Base-by-base conservation (phyloP, 2,797 vertebrate species). In the Smutsia temminckii region DNA sequence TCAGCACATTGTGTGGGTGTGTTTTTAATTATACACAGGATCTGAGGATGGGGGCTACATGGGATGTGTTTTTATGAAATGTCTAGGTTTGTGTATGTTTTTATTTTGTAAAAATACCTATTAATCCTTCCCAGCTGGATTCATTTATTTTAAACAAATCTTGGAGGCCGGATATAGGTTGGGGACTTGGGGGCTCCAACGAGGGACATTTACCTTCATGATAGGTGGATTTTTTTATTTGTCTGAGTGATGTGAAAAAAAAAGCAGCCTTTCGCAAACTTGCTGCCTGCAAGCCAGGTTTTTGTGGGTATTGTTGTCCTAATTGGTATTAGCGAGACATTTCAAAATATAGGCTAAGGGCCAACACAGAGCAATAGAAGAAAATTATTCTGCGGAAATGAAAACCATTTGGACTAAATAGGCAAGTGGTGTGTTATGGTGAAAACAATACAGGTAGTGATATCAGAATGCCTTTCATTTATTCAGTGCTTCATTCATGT, bases 21-120 rank as follows among this genome's bases (percentile, higher is more conserved):
- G 89, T 95, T 97, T 98, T 98, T 98, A 98, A 98, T 98, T 98
- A 98, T 97, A 97, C 89, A 71, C 74, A 86, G 86, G 94, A 94
- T 42, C 93, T 92, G 92, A 94, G 88, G 77, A 90, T 95, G 93
- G 96, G 95, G 94, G 79, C 91, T 93, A 84, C 32, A 27, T 95
- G 96, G 96, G 96, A 94, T 95, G 96, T 25, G 61, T 95, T 97
- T 3, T 96, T 96, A 97, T 96, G 96, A 98, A 98, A 98, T 97
- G 97, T 83, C 59, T 96, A 95, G 94, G 95, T 95, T 96, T 93
- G 75, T 86, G 78, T 85, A 5, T 97, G 84, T 46, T 46, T 46
- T 46, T 46, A 46, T 46, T 46, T 46, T 97, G 96, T 93, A 95
- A 95, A 96, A 92, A 91, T 96, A 96, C 51, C 96, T 69, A 17